Conservation (phyloP, 2,113 vertebrate species). For the Lepisosteus osseus region DNA sequence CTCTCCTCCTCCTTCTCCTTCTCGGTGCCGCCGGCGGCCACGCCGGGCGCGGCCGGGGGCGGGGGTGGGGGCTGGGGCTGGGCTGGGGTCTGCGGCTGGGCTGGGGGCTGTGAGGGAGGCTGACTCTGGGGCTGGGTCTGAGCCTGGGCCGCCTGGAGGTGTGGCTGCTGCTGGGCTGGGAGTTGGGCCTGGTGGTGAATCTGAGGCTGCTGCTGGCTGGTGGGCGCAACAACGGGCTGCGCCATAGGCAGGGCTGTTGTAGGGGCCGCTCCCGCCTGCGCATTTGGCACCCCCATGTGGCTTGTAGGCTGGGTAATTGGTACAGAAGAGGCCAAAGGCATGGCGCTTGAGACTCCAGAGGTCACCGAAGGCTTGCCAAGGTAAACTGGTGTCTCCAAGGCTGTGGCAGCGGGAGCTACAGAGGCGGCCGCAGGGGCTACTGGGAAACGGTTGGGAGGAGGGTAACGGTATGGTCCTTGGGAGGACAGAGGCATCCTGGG, state of each 20-base stretch:
- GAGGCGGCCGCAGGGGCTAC: conserved; percentile 51
- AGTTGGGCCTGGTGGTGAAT: conserved; percentile 12
- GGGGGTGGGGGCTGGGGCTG: conserved; percentile 40
- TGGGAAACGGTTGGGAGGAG: conserved; percentile 65
- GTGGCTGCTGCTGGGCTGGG: conserved; percentile 8
- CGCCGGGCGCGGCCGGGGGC: conserved; percentile 31
- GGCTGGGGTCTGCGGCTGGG: conserved; percentile 16
- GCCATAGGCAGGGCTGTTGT: conserved; percentile 28
- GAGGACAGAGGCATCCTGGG: conserved; percentile 79
- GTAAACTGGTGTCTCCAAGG: conserved; percentile 82
- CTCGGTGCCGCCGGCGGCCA: conserved; percentile 61
- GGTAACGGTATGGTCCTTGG: conserved; percentile 77
- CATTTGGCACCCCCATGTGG: conserved; percentile 38
- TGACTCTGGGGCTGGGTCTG: conserved; percentile 44
- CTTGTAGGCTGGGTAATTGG: conserved; percentile 38
- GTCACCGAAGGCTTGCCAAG: conserved; percentile 77
- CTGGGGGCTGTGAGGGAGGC: background rate
- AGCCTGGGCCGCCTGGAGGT: conserved; percentile 27
- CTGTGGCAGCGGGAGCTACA: conserved; percentile 42
- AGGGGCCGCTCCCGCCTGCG: conserved; percentile 38
- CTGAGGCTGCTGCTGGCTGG: conserved; percentile 47
- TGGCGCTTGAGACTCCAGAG: conserved; percentile 41
- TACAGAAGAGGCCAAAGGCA: conserved; percentile 42
- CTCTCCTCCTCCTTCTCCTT: conserved; percentile 83
- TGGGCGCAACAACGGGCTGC: conserved; percentile 40